Conservation (phyloP, 2,888 invertebrate species). For the Neocrepidodera transversa region DNA sequence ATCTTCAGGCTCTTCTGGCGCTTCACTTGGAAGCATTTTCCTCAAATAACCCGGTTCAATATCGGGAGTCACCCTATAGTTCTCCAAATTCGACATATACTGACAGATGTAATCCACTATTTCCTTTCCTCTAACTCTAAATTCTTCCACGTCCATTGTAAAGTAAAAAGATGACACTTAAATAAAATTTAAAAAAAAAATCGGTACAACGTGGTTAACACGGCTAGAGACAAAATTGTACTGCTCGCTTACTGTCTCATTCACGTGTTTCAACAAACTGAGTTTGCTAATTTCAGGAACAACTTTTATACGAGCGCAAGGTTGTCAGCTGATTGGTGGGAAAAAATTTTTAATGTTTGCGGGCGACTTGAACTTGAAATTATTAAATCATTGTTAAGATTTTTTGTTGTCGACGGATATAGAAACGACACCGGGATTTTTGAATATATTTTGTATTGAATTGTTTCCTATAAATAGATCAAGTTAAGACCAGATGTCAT, state of each 20-base stretch:
- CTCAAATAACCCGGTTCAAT: slow-evolving; percentile 92
- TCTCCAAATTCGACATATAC: slow-evolving; percentile 82
- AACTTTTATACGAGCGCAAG: neutral
- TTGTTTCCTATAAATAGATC: too few relatives aligned
- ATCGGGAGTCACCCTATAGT: slow-evolving; percentile 84
- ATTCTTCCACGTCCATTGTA: slow-evolving; percentile 86
- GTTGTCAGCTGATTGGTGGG: neutral
- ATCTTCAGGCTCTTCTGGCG: slow-evolving; percentile 81
- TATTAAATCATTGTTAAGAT: neutral
- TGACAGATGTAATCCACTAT: slow-evolving; percentile 96
- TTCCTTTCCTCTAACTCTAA: slow-evolving; percentile 85
- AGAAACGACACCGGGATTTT: neutral
- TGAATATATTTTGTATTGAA: too few relatives aligned
- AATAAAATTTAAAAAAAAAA: neutral
- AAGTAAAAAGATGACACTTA: neutral
- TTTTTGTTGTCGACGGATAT: neutral
- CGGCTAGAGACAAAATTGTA: too few relatives aligned
- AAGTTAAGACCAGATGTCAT: too few relatives aligned
- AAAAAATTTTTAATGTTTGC: too few relatives aligned
- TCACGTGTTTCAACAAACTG: too few relatives aligned
- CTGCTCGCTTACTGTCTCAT: too few relatives aligned
- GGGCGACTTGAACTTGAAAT: neutral
- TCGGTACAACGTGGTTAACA: too few relatives aligned
- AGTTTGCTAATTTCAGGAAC: neutral
- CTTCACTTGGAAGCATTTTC: slow-evolving; percentile 77